These are phyloP conservation scores for Nasonia longicornis DNA, from an alignment of 1,140 invertebrate genomes.

Conservation along the genomic window DNA sequence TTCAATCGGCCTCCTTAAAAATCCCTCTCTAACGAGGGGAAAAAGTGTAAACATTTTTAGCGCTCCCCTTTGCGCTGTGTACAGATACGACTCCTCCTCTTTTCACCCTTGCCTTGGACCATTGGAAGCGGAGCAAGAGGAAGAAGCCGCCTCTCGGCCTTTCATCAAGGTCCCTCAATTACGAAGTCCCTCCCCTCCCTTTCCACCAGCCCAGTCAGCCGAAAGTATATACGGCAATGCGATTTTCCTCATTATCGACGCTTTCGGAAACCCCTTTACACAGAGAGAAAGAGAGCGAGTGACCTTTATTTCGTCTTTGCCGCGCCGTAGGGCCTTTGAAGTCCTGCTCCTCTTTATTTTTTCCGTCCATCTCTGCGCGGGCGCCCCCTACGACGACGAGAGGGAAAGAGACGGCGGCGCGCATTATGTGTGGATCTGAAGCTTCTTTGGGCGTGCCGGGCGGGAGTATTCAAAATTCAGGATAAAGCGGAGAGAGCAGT, in stretches of 20 bases:
- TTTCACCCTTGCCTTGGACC: neutral
- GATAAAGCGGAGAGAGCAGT: neutral
- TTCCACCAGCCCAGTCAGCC: neutral
- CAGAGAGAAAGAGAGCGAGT: neutral
- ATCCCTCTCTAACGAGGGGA: neutral
- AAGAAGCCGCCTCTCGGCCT: neutral
- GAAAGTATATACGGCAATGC: neutral
- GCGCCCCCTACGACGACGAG: no score
- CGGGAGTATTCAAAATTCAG: neutral
- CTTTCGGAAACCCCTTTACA: constrained; percentile 23
- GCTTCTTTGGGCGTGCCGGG: neutral
- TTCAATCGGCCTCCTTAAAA: neutral
- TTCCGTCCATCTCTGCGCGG: neutral
- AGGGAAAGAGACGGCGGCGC: no score
- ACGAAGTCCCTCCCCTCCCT: neutral
- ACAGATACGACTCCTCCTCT: neutral
- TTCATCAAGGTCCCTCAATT: constrained; percentile 24
- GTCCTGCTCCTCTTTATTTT: neutral
- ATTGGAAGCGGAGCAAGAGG: neutral
- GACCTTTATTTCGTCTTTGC: neutral
- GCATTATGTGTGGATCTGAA: neutral
- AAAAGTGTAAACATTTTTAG: no score
- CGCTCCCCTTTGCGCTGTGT: neutral
- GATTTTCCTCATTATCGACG: constrained; percentile 38
- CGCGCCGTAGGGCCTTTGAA: neutral